These are phyloP conservation scores for Halocynthia roretzi DNA, from an alignment of 23 tunicate species.

Conservation along the genomic window DNA sequence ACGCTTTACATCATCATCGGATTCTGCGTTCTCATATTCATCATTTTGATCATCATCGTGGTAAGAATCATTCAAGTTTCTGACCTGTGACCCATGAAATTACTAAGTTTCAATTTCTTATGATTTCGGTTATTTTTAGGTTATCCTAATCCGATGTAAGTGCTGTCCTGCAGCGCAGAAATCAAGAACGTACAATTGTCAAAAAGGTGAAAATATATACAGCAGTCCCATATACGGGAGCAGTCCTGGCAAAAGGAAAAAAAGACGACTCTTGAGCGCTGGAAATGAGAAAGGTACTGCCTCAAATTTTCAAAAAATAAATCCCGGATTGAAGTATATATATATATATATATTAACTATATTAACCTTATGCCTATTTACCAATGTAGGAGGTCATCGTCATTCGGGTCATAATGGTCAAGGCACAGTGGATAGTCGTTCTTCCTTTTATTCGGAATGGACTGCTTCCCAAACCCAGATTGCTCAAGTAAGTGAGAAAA, in stretches of 20 bases:
- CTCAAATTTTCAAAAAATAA: no score
- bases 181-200: constrained; percentile 37
- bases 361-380: no score
- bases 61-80: constrained; percentile 33
- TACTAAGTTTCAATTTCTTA: constrained; percentile 6
- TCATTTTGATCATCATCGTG: constrained; percentile 32
- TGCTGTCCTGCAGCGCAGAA: constrained; percentile 17
- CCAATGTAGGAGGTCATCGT: no score
- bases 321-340: no score
- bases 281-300: no score
- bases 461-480: constrained; percentile 38
- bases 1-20: constrained; percentile 34
- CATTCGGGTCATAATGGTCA: constrained; percentile 8
- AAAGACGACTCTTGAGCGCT: constrained; percentile 6
- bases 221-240: constrained; percentile 21
- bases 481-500: constrained; percentile 18
- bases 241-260: constrained; percentile 18
- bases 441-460: constrained; percentile 58
- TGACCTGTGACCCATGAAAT: neutral
- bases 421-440: constrained; percentile 57
- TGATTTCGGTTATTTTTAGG: neutral
- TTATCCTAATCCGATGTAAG: constrained; percentile 13
- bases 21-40: constrained; percentile 29
- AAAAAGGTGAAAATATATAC: constrained; percentile 6
- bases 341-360: no score